These are phyloP conservation scores for Drosophila oshimai DNA, from an alignment of 1,140 invertebrate species.

Conservation along the genomic window DNA sequence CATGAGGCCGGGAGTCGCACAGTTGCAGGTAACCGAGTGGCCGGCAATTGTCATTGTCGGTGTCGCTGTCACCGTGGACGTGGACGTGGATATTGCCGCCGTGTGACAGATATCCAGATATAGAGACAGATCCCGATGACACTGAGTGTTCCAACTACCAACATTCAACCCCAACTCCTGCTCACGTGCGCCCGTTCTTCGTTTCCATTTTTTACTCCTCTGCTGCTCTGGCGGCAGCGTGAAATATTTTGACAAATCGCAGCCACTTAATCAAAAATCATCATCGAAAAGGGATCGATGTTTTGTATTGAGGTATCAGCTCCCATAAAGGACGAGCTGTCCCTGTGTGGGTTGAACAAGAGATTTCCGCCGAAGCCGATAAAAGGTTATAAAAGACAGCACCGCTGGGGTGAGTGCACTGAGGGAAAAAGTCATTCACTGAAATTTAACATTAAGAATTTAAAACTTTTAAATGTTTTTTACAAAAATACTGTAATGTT, in stretches of 20 bases:
- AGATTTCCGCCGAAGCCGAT: constrained; percentile 65
- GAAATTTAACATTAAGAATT: no score
- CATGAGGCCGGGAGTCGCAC: constrained; percentile 67
- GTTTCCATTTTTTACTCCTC: constrained; percentile 3
- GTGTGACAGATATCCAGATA: constrained; percentile 30
- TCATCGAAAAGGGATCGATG: constrained; percentile 80
- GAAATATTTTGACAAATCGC: constrained; percentile 82
- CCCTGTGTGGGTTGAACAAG: constrained; percentile 56
- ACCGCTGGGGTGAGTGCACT: constrained; percentile 10
- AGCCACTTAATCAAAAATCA: constrained; percentile 82
- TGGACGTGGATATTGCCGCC: constrained; percentile 8
- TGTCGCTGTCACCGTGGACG: constrained; percentile 9
- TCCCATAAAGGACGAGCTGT: constrained; percentile 51
- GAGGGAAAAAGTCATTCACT: background rate
- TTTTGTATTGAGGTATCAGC: constrained; percentile 71
- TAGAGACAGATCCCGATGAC: constrained; percentile 60
- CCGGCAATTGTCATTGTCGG: constrained; percentile 46
- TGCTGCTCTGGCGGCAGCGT: constrained; percentile 43
- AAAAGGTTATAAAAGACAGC: constrained; percentile 36
- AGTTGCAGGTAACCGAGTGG: constrained; percentile 76
- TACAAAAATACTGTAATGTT: no score
- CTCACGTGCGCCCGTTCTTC: constrained; percentile 55
- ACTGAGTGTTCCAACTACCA: constrained; percentile 10
- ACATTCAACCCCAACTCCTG: constrained; percentile 30
- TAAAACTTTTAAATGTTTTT: no score